Base-by-base conservation (phyloP, 1,140 invertebrate genomes). In the Drosophila nikananu region DNA sequence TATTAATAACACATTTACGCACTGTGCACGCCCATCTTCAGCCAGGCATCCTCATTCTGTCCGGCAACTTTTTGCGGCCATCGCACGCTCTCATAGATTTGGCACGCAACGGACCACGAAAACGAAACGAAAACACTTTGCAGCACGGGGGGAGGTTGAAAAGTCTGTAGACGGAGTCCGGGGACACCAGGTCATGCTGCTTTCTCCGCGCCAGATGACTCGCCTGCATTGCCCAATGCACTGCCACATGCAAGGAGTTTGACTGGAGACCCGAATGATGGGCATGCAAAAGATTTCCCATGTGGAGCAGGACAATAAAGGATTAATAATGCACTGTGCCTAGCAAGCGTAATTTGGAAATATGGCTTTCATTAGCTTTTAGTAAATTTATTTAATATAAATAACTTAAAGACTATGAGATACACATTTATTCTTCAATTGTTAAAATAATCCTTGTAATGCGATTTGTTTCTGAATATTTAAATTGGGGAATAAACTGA, bases 81-180 rank as follows among this genome's bases (percentile, higher is more conserved):
- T 81, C 64, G 86, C 84, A 89, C 72, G 84, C 86, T 80, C 68
- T 89, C 86, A 89, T 89, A 83, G 81, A 90, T 90, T 89, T 89
- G 79, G 81, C 81, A 87, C 84, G 84, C 84, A 89, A 77, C 81
- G 74, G 81, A 89, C 81, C 84, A 89, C 84, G 84, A 90, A 89
- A 89, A 83, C 81, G 81, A 83, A 83, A 89, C 81, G 86, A 89
- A 89, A 89, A 81, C 84, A 89, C 77, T 87, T 90, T 87, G 51
- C 80, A 67, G 25, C 39, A 15, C 54, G 30, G 59, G 64, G 25
- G 19, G 39, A 21, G 25, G 19, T 32, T 19, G 35, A 37, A 42
- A 25, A 52, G 46, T 55, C 46, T 41, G 10, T 12, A 35, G 63
- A 58, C n/a, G 67, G 76, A 55, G 59, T 42, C 30, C 30, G 35